Conservation (phyloP, 2,797 vertebrate genomes). For the Arnoldichthys spilopterus region DNA sequence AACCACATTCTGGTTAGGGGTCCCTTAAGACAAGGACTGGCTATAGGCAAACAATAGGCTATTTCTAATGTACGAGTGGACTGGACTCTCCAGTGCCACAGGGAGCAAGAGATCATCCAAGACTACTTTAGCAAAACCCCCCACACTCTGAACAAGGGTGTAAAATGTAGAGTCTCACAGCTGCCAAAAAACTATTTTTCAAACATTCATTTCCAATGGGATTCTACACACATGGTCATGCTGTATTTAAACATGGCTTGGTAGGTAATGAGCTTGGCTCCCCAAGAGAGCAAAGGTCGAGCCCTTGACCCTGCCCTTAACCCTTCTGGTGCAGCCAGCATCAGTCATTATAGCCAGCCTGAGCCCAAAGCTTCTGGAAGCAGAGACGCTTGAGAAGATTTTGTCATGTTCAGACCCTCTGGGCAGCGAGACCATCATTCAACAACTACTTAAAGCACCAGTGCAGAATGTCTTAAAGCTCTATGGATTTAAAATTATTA, state of each 20-base stretch:
- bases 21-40: conserved; percentile 22
- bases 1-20: conserved; percentile 37
- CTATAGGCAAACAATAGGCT: conserved; percentile 43
- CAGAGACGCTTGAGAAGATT: conserved; percentile 16
- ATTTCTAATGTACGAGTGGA: conserved; percentile 28
- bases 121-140: not conserved
- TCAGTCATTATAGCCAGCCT: conserved; percentile 10
- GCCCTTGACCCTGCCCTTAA: conserved; percentile 30
- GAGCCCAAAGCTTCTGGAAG: conserved; percentile 25
- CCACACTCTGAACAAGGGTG: not conserved
- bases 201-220: conserved; percentile 23
- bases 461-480: conserved; percentile 9
- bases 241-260: conserved; percentile 20
- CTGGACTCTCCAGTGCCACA: conserved; percentile 15
- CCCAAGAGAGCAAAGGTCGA: conserved; percentile 26
- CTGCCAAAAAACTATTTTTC: not conserved
- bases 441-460: conserved; percentile 29
- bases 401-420: not conserved
- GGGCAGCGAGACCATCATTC: conserved; percentile 15
- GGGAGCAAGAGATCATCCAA: conserved; percentile 24
- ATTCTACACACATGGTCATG: conserved; percentile 23
- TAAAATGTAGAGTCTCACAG: not conserved
- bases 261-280: conserved; percentile 46
- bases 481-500: not conserved
- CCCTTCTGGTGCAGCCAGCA: conserved; percentile 24